phyloP scores from a whole-genome alignment of 2,113 vertebrate species.

The Neolamprologus variostigma region DNA sequence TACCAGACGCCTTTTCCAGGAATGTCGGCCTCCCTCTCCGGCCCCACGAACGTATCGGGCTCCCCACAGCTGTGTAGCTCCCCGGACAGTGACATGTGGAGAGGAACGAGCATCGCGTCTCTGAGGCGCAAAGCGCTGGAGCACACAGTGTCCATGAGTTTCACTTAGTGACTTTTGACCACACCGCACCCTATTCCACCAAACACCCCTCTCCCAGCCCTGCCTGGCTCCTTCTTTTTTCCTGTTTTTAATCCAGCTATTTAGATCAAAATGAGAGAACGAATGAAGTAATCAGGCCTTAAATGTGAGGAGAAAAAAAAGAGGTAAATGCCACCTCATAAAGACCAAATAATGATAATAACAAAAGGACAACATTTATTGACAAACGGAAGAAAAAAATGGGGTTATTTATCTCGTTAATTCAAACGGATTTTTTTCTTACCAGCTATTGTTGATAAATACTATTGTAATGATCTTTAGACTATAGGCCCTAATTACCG shows the following conservation, averaged over 20 bases:
- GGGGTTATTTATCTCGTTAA: constrained; percentile 49
- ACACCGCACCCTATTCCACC: background rate
- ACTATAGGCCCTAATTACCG: constrained; percentile 47
- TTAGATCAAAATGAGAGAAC: constrained; percentile 38
- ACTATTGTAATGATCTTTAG: constrained; percentile 60
- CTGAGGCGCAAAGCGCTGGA: constrained; percentile 96
- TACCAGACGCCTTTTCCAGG: constrained; percentile 94
- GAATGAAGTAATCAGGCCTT: constrained; percentile 24
- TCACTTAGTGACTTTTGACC: constrained; percentile 81
- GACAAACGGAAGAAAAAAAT: constrained; percentile 16
- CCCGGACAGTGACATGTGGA: constrained; percentile 98
- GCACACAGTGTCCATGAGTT: constrained; percentile 99
- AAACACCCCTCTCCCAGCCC: background rate
- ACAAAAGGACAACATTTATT: constrained; percentile 5
- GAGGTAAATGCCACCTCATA: constrained; percentile 25
- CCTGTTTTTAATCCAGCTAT: constrained; percentile 28
- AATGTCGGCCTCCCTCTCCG: constrained; percentile 92
- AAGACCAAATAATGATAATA: background rate
- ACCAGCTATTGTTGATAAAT: constrained; percentile 51
- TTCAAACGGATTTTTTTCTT: constrained; percentile 52
- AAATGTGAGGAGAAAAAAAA: background rate
- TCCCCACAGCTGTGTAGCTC: constrained; percentile 94
- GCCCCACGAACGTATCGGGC: constrained; percentile 87
- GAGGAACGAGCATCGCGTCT: constrained; percentile 97
- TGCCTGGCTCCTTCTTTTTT: background rate